Evolutionary conservation across 2,113 vertebrate genomes (phyloP).

Genomic region (Marmota flaviventris): DNA sequence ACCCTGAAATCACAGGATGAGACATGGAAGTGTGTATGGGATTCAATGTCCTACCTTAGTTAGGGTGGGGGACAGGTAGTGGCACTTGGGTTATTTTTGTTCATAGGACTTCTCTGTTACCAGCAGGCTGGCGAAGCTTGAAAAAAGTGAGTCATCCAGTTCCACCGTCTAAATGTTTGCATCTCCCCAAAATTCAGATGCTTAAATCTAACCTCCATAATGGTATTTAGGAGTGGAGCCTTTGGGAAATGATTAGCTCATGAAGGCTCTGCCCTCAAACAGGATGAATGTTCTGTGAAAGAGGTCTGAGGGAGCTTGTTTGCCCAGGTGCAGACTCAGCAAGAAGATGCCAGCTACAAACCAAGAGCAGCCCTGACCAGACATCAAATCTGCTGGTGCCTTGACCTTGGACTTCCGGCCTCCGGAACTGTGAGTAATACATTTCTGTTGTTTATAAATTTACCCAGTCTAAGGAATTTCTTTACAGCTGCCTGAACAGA

Average conservation of each 20-base stretch:
- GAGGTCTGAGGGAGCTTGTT: neutral
- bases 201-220: neutral
- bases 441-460: neutral
- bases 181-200: neutral
- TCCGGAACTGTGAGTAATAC: neutral
- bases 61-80: neutral
- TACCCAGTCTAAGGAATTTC: neutral
- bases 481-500: neutral
- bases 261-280: neutral
- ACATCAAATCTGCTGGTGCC: neutral
- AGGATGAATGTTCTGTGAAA: neutral
- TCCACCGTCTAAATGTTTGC: neutral
- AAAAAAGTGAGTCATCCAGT: neutral
- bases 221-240: neutral
- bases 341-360: neutral
- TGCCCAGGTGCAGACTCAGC: neutral
- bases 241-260: neutral
- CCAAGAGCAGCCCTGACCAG: neutral
- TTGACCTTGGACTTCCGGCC: neutral
- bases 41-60: neutral
- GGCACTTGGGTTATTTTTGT: neutral
- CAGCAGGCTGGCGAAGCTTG: neutral
- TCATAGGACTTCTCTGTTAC: neutral
- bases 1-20: neutral
- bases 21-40: neutral